phyloP scores from a whole-genome alignment of 2,797 vertebrate genomes.

The Periparus ater region DNA sequence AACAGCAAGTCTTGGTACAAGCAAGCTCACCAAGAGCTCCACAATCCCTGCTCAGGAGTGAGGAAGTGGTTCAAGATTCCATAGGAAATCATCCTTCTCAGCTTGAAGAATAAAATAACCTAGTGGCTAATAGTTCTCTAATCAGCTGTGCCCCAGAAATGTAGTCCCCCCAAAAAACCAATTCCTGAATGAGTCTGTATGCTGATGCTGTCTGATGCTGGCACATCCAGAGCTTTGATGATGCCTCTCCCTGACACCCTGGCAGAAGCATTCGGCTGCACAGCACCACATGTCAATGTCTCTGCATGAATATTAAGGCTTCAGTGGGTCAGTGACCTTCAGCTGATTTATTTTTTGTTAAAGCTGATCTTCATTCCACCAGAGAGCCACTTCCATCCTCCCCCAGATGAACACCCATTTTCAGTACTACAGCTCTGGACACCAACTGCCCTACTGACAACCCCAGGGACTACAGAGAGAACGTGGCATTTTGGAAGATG shows the following conservation, averaged over 20 bases:
- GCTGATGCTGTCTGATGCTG: no score
- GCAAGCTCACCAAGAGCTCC: background rate
- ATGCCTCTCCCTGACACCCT: background rate
- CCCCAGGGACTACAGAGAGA: background rate
- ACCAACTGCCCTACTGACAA: background rate
- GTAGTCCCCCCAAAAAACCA: background rate
- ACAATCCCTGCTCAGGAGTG: background rate
- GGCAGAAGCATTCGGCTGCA: background rate
- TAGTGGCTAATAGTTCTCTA: background rate
- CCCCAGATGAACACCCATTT: background rate
- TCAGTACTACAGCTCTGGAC: background rate
- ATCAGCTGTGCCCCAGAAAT: background rate
- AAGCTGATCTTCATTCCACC: background rate
- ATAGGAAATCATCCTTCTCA: background rate
- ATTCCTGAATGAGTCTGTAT: background rate
- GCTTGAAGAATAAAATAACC: background rate
- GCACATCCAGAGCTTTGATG: background rate
- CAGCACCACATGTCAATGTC: background rate
- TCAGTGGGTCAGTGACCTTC: background rate
- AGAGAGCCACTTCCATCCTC: background rate
- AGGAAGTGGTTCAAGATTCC: background rate
- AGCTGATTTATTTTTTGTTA: conserved; percentile 20
- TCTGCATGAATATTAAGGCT: conserved; percentile 17
- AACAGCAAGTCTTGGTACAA: background rate
- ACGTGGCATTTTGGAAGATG: rapidly evolving